Base-by-base conservation (phyloP, 2,888 invertebrate genomes). In the Pilophorus perplexus region DNA sequence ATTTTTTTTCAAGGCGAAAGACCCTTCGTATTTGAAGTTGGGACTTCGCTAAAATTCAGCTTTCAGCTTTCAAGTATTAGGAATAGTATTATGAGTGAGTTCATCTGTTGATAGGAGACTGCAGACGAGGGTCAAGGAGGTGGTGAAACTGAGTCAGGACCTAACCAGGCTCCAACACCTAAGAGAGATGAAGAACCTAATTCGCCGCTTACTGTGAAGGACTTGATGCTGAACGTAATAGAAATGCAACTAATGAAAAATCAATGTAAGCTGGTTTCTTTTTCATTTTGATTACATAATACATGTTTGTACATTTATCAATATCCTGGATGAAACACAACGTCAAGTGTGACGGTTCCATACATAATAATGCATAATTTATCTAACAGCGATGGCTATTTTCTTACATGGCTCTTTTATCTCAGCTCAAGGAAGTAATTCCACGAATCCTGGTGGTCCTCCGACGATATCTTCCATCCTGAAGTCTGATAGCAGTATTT, bases 151-250 rank as follows among this genome's bases (percentile, higher is more conserved):
- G 60, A 80, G 79, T 68, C 81, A 79, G 1, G 79, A 78, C 16
- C 78, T 76, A 69, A 77, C 68, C 71, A 76, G 75, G 3, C 73
- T 67, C 67, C 71, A 37, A 65, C 67, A 10, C 71, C 67, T n/a
- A 69, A 69, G 42, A 59, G 10, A 46, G 73, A 40, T 73, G 75
- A 52, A 76, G 68, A 70, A 37, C 74, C 75, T 68, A 80, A 79
- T 69, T 78, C 79, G 1, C 81, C 84, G 67, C 85, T 86, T 20
- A 80, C 90, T 59, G 89, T 92, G 18, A 85, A 89, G 72, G 92
- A 92, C 76, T 84, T 91, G 66, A 87, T 93, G 76, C 81, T 86
- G 72, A 89, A 89, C 73, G 87, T 92, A 67, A 93, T 93, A 68
- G 92, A 92, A 77, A 84, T 87, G 75, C 86, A 87, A 71, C 78